Conservation (phyloP, 2,888 invertebrate genomes). For the Campaea margaritaria region DNA sequence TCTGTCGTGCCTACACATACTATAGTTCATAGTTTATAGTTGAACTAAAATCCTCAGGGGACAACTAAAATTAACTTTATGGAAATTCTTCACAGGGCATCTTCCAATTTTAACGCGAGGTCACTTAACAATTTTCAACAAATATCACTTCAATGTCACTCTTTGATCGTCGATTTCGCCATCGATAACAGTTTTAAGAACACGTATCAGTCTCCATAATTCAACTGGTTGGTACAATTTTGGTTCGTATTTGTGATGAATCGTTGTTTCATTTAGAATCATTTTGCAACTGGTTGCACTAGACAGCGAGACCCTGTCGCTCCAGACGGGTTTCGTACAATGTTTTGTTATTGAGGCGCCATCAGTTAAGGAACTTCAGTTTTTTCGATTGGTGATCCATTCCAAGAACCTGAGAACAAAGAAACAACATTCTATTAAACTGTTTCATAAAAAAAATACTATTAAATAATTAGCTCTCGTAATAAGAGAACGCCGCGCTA, state of each 20-base stretch:
- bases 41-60: slow-evolving; percentile 41
- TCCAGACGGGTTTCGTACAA: not conserved
- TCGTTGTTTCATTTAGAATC: slow-evolving; percentile 45
- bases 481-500: slow-evolving; percentile 15
- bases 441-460: not conserved
- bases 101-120: slow-evolving; percentile 55
- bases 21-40: slow-evolving; percentile 45
- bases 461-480: slow-evolving; percentile 10
- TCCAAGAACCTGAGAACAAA: slow-evolving; percentile 40
- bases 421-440: slow-evolving; percentile 17
- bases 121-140: slow-evolving; percentile 56
- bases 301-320: slow-evolving; percentile 3
- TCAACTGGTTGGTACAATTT: slow-evolving; percentile 54
- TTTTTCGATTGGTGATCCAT: slow-evolving; percentile 22
- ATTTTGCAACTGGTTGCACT: slow-evolving; percentile 20
- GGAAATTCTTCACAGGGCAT: slow-evolving; percentile 41
- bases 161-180: slow-evolving; percentile 54
- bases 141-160: slow-evolving; percentile 58
- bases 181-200: slow-evolving; percentile 59
- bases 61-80: slow-evolving; percentile 34
- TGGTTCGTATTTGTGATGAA: slow-evolving; percentile 54
- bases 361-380: slow-evolving; percentile 18
- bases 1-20: slow-evolving; percentile 49
- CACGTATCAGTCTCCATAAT: slow-evolving; percentile 60
- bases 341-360: slow-evolving; percentile 9